A percentile compares a stretch with the other conserved stretches of the same genome.
phyloP scores from a whole-genome alignment of 2,797 vertebrate genomes.

The Geotrypetes seraphini region DNA sequence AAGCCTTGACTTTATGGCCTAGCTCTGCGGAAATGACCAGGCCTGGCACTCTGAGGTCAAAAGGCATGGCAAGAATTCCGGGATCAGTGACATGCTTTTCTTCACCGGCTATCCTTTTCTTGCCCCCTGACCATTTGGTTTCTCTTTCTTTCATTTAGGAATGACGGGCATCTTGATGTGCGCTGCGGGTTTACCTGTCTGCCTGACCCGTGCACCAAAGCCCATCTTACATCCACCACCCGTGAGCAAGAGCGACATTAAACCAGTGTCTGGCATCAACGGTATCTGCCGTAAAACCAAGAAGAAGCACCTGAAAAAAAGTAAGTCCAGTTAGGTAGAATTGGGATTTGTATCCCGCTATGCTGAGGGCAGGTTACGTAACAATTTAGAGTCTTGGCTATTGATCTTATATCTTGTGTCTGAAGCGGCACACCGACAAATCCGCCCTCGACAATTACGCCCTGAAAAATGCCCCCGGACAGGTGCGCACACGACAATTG shows the following conservation, averaged over 20 bases:
- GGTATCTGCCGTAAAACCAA: conserved; percentile 92
- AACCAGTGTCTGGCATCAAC: conserved; percentile 79
- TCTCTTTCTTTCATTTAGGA: no score
- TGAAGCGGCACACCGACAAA: no score
- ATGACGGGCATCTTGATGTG: conserved; percentile 96
- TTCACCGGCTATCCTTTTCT: neutral
- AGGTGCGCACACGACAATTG: no score
- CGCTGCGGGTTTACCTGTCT: conserved; percentile 85
- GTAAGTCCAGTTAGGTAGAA: conserved; percentile 57
- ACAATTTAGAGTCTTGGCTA: no score
- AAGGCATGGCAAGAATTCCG: no score
- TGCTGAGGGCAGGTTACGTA: no score
- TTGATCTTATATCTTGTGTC: no score
- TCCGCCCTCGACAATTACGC: no score
- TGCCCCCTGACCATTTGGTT: no score
- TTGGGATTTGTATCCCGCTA: no score
- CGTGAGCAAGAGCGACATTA: conserved; percentile 90
- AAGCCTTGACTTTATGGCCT: neutral
- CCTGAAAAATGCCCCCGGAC: no score
- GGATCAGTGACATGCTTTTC: no score
- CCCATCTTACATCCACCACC: conserved; percentile 87
- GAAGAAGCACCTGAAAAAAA: conserved; percentile 87
- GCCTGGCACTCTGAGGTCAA: neutral
- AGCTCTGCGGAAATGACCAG: neutral
- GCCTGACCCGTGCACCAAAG: conserved; percentile 87